Base-by-base conservation (phyloP, 2,888 invertebrate genomes). In the Drosophila birchii region DNA sequence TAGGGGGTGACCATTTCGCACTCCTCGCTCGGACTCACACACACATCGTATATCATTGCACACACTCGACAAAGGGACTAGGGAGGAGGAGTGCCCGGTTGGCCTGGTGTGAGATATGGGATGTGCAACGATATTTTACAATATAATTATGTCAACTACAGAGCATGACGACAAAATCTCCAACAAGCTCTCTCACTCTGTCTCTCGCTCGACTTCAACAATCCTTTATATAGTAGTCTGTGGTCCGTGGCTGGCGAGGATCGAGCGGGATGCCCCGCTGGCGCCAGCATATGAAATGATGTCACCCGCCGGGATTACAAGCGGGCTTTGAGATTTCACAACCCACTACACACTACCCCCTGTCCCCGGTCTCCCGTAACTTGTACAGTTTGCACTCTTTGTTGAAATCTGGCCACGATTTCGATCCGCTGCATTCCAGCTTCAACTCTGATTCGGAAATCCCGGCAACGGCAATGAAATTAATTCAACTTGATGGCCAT, bases 111-210 rank as follows among this genome's bases (percentile, higher is more conserved):
- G 73, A 59, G 58, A 38, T 71, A 59, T 51, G 51, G 72, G 39
- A 36, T 57, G 78, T 68, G 78, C 72, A 86, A 86, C 76, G 76
- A 83, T 88, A 83, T 83, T 88, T 88, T 84, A 88, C 85, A 88
- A 88, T 86, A 86, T 88, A 88, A 83, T 88, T 88, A 84, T 81
- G 86, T 86, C 86, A 83, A 81, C 77, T 86, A 60, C 87, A 76
- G 71, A 71, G 74, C 54, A 73, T 73, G 58, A 77, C 54, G 58
- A 61, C 69, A 74, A 82, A 88, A 88, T 88, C 84, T 76, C 79
- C 81, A 69, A 76, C 71, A 68, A 76, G 86, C 81, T 80, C 70
- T 34, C 32, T 32, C 5, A n/a, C 23, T 23, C 23, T 23, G 23
- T 23, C 23, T 26, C 26, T 32, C 32, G 2, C 12, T 86, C 71